Conservation (phyloP, 2,888 invertebrate genomes). For the Eucriotettix oculatus region DNA sequence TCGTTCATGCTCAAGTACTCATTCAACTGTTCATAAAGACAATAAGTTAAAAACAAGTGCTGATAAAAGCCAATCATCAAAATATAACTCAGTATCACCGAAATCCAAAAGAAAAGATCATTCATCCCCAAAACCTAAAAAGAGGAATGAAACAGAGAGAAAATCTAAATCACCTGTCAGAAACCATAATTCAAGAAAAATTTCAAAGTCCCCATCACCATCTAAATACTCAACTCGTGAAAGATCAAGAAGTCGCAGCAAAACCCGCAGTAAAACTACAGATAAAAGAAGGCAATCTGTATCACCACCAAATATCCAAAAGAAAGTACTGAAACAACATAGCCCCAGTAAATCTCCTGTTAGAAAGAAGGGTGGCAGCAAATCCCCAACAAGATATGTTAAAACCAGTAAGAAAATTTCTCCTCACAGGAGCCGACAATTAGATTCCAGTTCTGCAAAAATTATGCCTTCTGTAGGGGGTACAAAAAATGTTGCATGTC, state of each 20-base stretch:
- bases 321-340: neutral
- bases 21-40: conserved; percentile 1
- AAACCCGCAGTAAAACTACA: neutral
- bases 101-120: conserved; percentile 13
- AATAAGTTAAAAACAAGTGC: neutral
- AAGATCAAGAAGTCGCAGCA: conserved; percentile 1
- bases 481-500: too few species aligned
- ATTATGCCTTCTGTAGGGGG: too few species aligned
- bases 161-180: conserved; percentile 13
- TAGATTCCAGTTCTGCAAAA: too few species aligned
- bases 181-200: conserved; percentile 7
- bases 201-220: conserved; percentile 3
- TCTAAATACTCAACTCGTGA: conserved; percentile 1
- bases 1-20: neutral
- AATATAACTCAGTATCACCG: conserved; percentile 5
- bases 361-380: neutral
- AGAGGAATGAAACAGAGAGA: conserved; percentile 14
- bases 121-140: conserved; percentile 16
- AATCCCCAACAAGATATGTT: neutral
- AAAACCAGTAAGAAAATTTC: neutral
- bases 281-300: neutral
- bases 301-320: neutral
- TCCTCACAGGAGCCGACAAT: neutral
- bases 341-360: conserved; percentile 4
- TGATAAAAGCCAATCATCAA: neutral